Percentiles rank a stretch among this genome's conserved stretches.
Evolutionary conservation across 2,113 vertebrate genomes (phyloP).

Genomic region (Myotis brandtii): DNA sequence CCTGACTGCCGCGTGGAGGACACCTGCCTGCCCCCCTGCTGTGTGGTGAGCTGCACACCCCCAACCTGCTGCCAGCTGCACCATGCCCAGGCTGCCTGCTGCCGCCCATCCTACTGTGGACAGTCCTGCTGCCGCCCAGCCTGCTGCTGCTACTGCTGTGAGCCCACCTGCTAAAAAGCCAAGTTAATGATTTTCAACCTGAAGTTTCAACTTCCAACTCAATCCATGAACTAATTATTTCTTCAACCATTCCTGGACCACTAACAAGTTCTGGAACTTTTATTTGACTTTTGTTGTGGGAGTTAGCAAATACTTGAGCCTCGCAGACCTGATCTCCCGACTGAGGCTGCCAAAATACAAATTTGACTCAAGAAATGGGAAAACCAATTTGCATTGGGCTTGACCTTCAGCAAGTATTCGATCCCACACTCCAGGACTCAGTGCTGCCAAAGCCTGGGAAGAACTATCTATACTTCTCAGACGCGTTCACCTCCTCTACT

Average conservation of each 20-base stretch:
- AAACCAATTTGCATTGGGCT: neutral
- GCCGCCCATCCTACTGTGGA: conserved; percentile 58
- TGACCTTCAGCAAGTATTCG: neutral
- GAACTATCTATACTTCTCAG: neutral
- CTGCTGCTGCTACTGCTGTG: conserved; percentile 50
- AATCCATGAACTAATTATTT: neutral
- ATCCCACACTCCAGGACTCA: neutral
- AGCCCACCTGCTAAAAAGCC: conserved; percentile 39
- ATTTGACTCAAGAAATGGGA: conserved; percentile 9
- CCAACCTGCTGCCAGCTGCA: conserved; percentile 61
- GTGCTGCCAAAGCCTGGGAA: neutral
- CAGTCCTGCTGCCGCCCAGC: conserved; percentile 59
- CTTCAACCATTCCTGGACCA: neutral
- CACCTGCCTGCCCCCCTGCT: conserved; percentile 65
- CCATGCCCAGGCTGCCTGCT: neutral
- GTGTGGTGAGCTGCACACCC: conserved; percentile 47
- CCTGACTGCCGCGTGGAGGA: conserved; percentile 57
- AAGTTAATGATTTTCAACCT: neutral
- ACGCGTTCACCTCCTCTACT: neutral
- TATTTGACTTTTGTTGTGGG: neutral
- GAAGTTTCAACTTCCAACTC: conserved; percentile 35
- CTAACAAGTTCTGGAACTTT: neutral
- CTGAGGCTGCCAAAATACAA: neutral
- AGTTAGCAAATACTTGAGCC: neutral
- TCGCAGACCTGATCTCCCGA: neutral